These are phyloP conservation scores for Eulemur mongoz DNA, from an alignment of 2,797 vertebrate species.

Conservation along the genomic window DNA sequence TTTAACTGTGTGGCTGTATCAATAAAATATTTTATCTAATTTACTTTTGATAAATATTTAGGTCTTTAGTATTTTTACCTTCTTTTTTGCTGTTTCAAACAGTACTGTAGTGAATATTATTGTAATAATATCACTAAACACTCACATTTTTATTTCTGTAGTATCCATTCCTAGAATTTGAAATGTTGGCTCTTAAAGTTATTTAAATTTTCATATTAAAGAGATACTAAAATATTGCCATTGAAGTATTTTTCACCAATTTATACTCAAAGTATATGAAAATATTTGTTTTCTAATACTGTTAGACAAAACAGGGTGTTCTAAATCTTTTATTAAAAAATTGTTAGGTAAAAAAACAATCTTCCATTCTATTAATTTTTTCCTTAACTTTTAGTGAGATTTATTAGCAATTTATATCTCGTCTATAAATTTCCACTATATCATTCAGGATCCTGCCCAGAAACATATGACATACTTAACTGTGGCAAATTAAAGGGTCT, in stretches of 20 bases:
- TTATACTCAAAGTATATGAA: background rate
- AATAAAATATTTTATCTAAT: background rate
- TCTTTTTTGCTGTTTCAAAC: background rate
- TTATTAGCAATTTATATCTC: background rate
- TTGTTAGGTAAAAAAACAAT: background rate
- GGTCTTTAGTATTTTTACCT: background rate
- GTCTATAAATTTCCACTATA: background rate
- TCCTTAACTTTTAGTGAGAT: background rate
- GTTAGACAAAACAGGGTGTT: background rate
- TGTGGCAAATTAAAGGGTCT: background rate
- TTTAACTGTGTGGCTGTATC: background rate
- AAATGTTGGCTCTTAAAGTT: background rate
- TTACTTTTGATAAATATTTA: background rate
- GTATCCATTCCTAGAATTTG: background rate
- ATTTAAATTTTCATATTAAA: constrained; percentile 21
- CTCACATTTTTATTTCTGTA: background rate
- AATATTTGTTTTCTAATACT: background rate
- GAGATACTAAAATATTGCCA: background rate
- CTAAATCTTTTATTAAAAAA: background rate
- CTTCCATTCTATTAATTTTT: background rate
- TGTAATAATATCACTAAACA: background rate
- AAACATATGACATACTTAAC: background rate
- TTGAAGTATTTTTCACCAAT: background rate
- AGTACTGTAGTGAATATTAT: background rate
- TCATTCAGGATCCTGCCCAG: background rate